Evolutionary conservation across 2,888 invertebrate species (phyloP).

Genomic region (Cheilosia vulpina): DNA sequence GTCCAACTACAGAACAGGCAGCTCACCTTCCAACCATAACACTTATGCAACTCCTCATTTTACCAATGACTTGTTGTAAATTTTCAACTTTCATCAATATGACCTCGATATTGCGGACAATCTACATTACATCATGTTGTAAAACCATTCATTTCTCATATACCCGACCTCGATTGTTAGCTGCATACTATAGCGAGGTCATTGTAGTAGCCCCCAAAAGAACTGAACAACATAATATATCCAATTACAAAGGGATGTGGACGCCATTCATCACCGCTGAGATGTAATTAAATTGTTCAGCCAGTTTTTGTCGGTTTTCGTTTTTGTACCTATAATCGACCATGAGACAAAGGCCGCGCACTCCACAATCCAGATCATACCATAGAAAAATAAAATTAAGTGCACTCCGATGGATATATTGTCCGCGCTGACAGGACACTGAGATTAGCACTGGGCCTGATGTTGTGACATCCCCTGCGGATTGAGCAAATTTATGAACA

Average conservation of each 20-base stretch:
- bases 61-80: not conserved
- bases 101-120: not conserved
- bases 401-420: slow-evolving; percentile 32
- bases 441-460: slow-evolving; percentile 53
- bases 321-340: slow-evolving; percentile 46
- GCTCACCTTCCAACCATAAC: not conserved
- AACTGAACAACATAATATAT: slow-evolving; percentile 40
- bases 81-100: not conserved
- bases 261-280: slow-evolving; percentile 62
- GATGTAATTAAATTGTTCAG: slow-evolving; percentile 71
- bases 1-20: not conserved
- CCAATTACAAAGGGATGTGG: slow-evolving; percentile 61
- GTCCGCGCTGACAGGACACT: slow-evolving; percentile 39
- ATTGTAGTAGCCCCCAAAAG: slow-evolving; percentile 39
- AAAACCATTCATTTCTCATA: slow-evolving; percentile 46
- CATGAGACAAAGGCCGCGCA: slow-evolving; percentile 66
- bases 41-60: not conserved
- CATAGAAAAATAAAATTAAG: slow-evolving; percentile 59
- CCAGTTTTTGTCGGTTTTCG: slow-evolving; percentile 23
- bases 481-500: slow-evolving; percentile 61
- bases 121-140: not conserved
- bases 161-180: slow-evolving; percentile 50
- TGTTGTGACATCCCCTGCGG: slow-evolving; percentile 47
- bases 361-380: slow-evolving; percentile 36
- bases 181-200: slow-evolving; percentile 48